Conservation (phyloP, 2,888 invertebrate species). For the Cryptocephalus moraei region DNA sequence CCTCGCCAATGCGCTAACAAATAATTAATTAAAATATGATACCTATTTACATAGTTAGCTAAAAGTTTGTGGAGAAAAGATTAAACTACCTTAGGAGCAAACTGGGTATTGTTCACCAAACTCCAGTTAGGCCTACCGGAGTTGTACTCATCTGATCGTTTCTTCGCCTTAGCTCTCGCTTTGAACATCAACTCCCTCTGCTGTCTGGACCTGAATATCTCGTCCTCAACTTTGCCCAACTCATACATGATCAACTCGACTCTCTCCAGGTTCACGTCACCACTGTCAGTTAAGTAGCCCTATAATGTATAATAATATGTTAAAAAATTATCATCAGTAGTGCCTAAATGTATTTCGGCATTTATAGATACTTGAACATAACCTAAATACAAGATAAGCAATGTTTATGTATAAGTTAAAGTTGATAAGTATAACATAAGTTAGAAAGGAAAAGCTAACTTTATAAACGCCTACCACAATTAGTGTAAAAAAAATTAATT, state of each 20-base stretch:
- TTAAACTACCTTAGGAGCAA: constrained; percentile 61
- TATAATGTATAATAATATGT: constrained; percentile 29
- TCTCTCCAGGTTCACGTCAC: constrained; percentile 83
- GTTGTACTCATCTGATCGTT: constrained; percentile 41
- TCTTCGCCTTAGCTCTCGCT: constrained; percentile 64
- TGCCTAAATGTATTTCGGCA: no score
- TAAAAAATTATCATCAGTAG: no score
- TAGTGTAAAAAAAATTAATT: no score
- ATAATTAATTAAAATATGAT: constrained; percentile 1
- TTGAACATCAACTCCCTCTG: constrained; percentile 75
- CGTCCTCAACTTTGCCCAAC: constrained; percentile 89
- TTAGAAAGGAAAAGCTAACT: no score
- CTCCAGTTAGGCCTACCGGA: constrained; percentile 54
- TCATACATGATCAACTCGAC: constrained; percentile 94
- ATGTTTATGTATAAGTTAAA: no score
- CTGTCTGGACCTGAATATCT: constrained; percentile 91
- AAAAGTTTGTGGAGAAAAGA: not conserved
- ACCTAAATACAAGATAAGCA: no score
- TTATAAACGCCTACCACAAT: no score
- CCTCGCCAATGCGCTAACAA: constrained; percentile 45
- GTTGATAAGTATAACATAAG: no score
- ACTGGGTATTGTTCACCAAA: constrained; percentile 62
- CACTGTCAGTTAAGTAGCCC: constrained; percentile 93
- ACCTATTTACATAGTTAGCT: not conserved
- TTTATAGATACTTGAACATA: no score